Base-by-base conservation (phyloP, 2,113 vertebrate species). In the Pelmatolapia mariae region DNA sequence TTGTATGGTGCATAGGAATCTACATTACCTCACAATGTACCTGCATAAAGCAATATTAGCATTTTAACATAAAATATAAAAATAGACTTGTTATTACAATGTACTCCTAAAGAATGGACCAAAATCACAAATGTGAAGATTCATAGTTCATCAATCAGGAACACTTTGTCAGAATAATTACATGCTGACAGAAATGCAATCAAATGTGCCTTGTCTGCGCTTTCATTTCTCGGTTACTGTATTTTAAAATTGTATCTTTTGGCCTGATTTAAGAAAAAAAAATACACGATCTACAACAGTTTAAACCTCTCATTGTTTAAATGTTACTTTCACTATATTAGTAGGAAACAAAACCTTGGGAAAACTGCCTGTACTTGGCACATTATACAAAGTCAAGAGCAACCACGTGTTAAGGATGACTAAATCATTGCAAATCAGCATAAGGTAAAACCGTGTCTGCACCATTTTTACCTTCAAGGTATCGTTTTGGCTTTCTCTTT, bases 381-480 rank as follows among this genome's bases (percentile, higher is more conserved):
- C 57, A 87, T 45, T 84, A 43, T 71, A 66, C 73, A 68, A 92
- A 94, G 93, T 91, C 86, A 92, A 95, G 89, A 93, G 82, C 88
- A 91, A 92, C 91, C 73, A 92, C 52, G 11, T 47, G 0, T 6
- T 78, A 26, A 47, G 63, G 29, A 76, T 57, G 16, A 53, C 82
- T 36, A 57, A 81, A 71, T 61, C 4, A 57, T 4, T 71, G 13
- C 45, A 40, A 19, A 78, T 33, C 31, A 80, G 5, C 3, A 50
- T 40, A 18, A 59, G n/a, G 76, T 19, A 5, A 19, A 50, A 78
- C 4, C 1, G 1, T 31, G 18, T 78, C 16, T 78, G 68, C 38
- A 40, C 13, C 11, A 53, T 33, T 47, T 47, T 76, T 76, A 29
- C 68, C 19, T 76, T 47, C 71, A 40, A 71, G 33, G 3, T 8